Base-by-base conservation (phyloP, 2,888 invertebrate genomes). In the Himalopsyche anomala region DNA sequence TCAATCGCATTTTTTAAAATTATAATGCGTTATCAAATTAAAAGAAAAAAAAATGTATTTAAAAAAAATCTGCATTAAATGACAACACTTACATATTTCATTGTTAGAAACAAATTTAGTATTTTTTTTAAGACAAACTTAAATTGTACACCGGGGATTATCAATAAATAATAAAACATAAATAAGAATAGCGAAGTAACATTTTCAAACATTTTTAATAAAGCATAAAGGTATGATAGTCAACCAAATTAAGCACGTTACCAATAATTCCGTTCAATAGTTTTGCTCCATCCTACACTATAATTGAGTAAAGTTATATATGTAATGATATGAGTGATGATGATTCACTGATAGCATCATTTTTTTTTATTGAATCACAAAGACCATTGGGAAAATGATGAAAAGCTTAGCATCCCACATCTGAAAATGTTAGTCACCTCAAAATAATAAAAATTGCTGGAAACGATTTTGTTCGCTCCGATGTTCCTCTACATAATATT, bases 321-420 rank as follows among this genome's bases (percentile, higher is more conserved):
- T n/a, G 8, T 8, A 3, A 62, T 8, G 62, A 28, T 36, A 5
- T 8, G 28, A 28, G 9, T 15, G 28, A 9, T 36, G 74, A 74
- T 15, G 15, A 36, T 74, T 36, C 38, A 15, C 15, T 15, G 74
- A 38, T 36, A 12, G 5, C 2, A 74, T 51, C 74, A 38, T 36
- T 36, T 5, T 74, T 74, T 74, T 74, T 62, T 62, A 6, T 62
- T 62, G 62, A 62, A 74, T 74, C 74, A 74, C 36, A 28, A 74
- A 74, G 36, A n/a, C 36, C 74, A 74, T 36, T 36, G 28, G 36
- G 74, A 74, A 74, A 74, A 62, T 62, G 62, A 62, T 28, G 62
- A 62, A 62, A 28, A 74, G 28, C 74, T 15, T 12, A 28, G 28
- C 74, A 28, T 12, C 74, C 74, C 74, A 74, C 74, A 38, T 36